A percentile compares a stretch with the other conserved stretches of the same genome.
These are phyloP conservation scores for Apostichopus japonicus DNA, from an alignment of 35 echinoderm and acorn worm genomes.

Conservation along the genomic window DNA sequence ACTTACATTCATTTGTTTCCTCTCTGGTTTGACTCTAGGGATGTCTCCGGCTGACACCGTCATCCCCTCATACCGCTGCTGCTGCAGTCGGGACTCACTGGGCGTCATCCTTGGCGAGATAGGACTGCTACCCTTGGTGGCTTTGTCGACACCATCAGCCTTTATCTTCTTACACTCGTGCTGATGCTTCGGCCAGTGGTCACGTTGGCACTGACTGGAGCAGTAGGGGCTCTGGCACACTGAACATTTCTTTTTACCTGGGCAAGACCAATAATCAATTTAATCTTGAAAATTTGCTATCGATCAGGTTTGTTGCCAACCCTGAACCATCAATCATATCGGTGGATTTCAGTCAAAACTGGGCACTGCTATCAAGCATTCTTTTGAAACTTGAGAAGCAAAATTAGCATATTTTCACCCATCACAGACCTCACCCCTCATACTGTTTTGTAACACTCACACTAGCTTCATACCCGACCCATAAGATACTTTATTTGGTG, in stretches of 20 bases:
- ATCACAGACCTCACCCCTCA: too few species aligned
- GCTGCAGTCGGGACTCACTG: neutral
- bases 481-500: too few species aligned
- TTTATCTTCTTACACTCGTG: conserved; percentile 7
- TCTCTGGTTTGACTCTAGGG: neutral
- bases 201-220: neutral
- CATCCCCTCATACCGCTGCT: neutral
- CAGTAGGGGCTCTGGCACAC: conserved; percentile 19
- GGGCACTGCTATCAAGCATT: too few species aligned
- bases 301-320: too few species aligned
- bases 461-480: too few species aligned
- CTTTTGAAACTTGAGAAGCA: too few species aligned
- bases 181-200: conserved; percentile 30
- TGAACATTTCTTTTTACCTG: conserved; percentile 22
- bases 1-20: conserved; percentile 1
- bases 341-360: too few species aligned
- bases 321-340: too few species aligned
- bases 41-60: neutral
- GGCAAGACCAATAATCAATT: neutral
- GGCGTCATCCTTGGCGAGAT: neutral
- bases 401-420: too few species aligned
- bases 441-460: too few species aligned
- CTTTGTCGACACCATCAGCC: neutral
- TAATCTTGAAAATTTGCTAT: too few species aligned
- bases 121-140: neutral